Conservation (phyloP, 2,888 invertebrate genomes). For the Thecophora atra region DNA sequence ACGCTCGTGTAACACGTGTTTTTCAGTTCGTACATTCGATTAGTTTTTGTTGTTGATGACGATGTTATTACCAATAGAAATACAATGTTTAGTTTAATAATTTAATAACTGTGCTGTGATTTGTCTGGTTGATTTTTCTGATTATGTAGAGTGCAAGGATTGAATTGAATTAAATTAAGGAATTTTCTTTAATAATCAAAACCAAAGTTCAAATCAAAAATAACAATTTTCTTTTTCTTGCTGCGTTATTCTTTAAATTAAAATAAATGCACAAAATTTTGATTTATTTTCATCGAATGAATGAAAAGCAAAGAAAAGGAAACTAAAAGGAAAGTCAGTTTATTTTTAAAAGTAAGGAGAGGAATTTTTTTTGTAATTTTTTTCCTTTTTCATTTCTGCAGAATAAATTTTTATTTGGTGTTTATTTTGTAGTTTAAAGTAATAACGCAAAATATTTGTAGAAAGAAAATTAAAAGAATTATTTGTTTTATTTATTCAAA, state of each 20-base stretch:
- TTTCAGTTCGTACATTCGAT: too few species aligned
- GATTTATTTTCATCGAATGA: constrained; percentile 37
- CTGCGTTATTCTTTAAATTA: constrained; percentile 38
- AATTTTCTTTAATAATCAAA: constrained; percentile 56
- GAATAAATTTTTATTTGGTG: constrained; percentile 59
- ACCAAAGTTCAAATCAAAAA: constrained; percentile 55
- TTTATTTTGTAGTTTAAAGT: constrained; percentile 53
- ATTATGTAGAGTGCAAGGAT: constrained; percentile 31
- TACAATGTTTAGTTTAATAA: not conserved
- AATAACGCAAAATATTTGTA: too few species aligned
- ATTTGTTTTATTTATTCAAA: constrained; percentile 40
- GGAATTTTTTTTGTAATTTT: too few species aligned
- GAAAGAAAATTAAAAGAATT: too few species aligned
- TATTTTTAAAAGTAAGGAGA: too few species aligned
- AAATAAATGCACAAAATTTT: not conserved
- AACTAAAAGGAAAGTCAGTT: not conserved
- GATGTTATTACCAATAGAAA: too few species aligned
- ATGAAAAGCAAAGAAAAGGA: constrained; percentile 55
- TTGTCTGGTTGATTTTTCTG: constrained; percentile 29
- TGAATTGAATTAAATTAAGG: not conserved
- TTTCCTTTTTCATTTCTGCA: not conserved
- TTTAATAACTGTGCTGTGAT: not conserved
- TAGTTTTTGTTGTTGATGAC: too few species aligned
- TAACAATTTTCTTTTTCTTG: constrained; percentile 22
- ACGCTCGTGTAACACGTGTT: too few species aligned